Evolutionary conservation across 2,113 vertebrate species (phyloP).

Genomic region (Rhinoderma darwinii): DNA sequence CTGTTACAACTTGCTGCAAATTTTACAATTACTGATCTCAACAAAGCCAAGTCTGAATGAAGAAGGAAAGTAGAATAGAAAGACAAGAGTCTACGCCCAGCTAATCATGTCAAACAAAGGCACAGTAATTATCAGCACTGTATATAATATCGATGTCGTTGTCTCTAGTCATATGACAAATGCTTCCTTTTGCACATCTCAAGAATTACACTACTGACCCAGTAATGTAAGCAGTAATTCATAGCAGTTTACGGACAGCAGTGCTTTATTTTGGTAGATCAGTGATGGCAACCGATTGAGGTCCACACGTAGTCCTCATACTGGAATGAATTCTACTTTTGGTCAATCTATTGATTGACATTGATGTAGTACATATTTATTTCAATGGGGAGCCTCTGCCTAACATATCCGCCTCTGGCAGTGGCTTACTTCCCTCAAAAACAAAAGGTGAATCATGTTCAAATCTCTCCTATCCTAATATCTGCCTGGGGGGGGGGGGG

Average conservation of each 20-base stretch:
- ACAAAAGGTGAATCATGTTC: too few species aligned
- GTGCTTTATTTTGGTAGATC: neutral
- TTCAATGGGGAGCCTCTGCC: too few species aligned
- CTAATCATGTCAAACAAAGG: constrained; percentile 22
- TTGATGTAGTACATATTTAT: too few species aligned
- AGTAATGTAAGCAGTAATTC: constrained; percentile 2
- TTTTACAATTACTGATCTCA: constrained; percentile 28
- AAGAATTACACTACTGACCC: neutral
- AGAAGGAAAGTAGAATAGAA: constrained; percentile 11
- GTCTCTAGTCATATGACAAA: neutral
- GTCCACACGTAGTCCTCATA: neutral
- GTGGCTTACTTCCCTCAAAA: too few species aligned
- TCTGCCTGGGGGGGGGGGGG: too few species aligned
- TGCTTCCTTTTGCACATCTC: neutral
- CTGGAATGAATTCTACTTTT: too few species aligned
- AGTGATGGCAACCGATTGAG: neutral
- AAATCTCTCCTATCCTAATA: too few species aligned
- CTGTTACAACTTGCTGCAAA: constrained; percentile 30
- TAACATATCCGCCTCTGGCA: too few species aligned
- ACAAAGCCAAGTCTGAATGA: constrained; percentile 12
- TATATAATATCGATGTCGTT: neutral
- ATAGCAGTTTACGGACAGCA: neutral
- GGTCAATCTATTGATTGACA: too few species aligned
- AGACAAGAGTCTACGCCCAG: constrained; percentile 22
- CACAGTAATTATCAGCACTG: neutral